Evolutionary conservation across 2,888 invertebrate species (phyloP), one percentile per base, ranked within the genome.

Genomic region (Ormyrus thymus): DNA sequence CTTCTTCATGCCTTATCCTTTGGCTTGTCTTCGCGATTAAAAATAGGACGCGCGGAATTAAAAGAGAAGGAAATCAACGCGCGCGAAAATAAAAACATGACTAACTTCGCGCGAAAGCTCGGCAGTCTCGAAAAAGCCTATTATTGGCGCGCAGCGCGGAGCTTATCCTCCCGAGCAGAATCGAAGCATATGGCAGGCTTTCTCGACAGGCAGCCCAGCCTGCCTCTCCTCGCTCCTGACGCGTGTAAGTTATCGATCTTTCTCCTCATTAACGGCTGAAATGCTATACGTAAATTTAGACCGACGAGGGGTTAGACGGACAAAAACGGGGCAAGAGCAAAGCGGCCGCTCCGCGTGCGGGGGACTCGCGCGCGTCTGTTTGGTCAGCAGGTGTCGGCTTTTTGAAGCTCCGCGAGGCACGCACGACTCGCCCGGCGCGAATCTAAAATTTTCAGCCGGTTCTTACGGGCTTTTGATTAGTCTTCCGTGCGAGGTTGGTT

Each of bases 211-310:
- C 11, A 9, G 15, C 4, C 51, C n/a, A 11, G 11, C 9, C 11
- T n/a, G 48, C 11, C 13, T 50, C 58, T 68, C 45, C 43, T 71
- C 8, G 6, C 6, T 65, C 71, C 8, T 7, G 58, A 48, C 64
- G n/a, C 11, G 68, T 69, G 50, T 61, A 10, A 51, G 29, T 53
- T 74, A 75, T 75, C 74, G 70, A 79, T 79, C 65, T 56, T 9
- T 13, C 45, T 6, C 62, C 45, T 53, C 43, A 50, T 56, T 13
- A n/a, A 48, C 15, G 69, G n/a, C n/a, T 53, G 53, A 58, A 55
- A 66, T 13, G 53, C 13, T 68, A 50, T 15, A 48, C 65, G 66
- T 78, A 73, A 73, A 66, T 59, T 51, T 46, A 58, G 48, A 72
- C 6, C 50, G 45, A 50, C 48, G 8, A 55, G 65, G 46, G 58